phyloP scores from a whole-genome alignment of 1,140 invertebrate genomes.

The Reticulitermes speratus region DNA sequence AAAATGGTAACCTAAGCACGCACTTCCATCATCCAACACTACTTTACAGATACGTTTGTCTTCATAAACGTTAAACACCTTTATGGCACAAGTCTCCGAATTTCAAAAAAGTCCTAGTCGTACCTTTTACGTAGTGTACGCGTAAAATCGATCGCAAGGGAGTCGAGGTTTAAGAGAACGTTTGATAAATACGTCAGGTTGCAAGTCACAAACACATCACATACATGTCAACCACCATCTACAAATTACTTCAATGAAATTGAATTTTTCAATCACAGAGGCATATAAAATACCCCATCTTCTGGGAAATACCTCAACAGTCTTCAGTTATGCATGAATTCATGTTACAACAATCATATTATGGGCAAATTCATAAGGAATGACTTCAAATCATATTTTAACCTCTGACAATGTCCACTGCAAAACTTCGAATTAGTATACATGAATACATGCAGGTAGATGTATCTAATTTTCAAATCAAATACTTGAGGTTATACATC shows the following conservation, averaged over 20 bases:
- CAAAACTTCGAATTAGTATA: too few species aligned
- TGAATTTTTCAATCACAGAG: neutral
- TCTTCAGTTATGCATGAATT: too few species aligned
- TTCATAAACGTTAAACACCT: neutral
- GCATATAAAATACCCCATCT: neutral
- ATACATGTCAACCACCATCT: neutral
- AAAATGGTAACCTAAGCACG: neutral
- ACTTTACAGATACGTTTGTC: neutral
- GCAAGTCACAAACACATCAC: neutral
- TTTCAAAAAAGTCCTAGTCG: neutral
- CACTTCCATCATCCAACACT: neutral
- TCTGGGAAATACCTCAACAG: too few species aligned
- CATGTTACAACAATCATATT: too few species aligned
- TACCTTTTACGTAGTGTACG: neutral
- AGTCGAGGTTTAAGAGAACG: too few species aligned
- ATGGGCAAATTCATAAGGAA: too few species aligned
- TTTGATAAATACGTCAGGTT: neutral
- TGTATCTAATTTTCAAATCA: too few species aligned
- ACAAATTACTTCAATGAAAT: too few species aligned
- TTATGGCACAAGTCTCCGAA: neutral
- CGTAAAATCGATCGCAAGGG: neutral
- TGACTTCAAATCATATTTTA: too few species aligned
- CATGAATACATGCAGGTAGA: too few species aligned
- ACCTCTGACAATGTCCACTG: too few species aligned
- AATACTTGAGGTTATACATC: too few species aligned